Percentiles rank a stretch among this genome's conserved stretches.
Conservation (phyloP, 2,888 invertebrate genomes). For the Timandra comae region DNA sequence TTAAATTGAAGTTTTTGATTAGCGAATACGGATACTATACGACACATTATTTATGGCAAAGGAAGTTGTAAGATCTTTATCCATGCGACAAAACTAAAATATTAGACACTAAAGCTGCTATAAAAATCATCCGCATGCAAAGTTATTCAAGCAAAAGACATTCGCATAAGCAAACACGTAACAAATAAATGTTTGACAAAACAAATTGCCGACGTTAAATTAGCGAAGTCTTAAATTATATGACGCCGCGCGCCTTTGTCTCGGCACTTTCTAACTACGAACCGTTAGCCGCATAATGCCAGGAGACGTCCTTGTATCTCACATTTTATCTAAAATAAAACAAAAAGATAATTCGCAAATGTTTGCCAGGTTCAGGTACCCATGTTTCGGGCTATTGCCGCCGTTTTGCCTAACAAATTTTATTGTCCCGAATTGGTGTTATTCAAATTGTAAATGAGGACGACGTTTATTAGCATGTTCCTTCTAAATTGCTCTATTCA, state of each 20-base stretch:
- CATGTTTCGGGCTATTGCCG: slow-evolving; percentile 16
- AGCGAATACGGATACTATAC: no score
- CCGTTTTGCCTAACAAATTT: slow-evolving; percentile 21
- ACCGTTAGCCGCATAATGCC: slow-evolving; percentile 28
- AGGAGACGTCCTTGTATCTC: slow-evolving; percentile 22
- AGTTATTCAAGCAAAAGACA: no score
- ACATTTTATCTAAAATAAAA: slow-evolving; percentile 7
- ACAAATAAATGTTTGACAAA: slow-evolving; percentile 3
- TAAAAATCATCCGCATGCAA: no score
- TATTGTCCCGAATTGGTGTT: slow-evolving; percentile 30
- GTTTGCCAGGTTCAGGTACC: slow-evolving; percentile 18
- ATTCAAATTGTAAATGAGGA: slow-evolving; percentile 26
- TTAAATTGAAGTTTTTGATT: no score
- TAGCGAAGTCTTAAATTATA: slow-evolving; percentile 27
- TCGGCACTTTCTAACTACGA: slow-evolving; percentile 16
- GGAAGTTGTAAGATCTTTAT: no score
- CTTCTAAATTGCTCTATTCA: no score
- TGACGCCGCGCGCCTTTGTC: slow-evolving; percentile 27
- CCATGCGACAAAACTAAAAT: no score
- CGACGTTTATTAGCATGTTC: slow-evolving; percentile 14
- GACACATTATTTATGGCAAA: no score
- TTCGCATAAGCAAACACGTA: no score
- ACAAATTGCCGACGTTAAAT: slow-evolving; percentile 22
- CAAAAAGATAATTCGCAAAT: slow-evolving; percentile 18
- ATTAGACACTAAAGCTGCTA: no score